These are phyloP conservation scores for Augiades crinisus DNA, from an alignment of 2,888 invertebrate genomes.

Conservation along the genomic window DNA sequence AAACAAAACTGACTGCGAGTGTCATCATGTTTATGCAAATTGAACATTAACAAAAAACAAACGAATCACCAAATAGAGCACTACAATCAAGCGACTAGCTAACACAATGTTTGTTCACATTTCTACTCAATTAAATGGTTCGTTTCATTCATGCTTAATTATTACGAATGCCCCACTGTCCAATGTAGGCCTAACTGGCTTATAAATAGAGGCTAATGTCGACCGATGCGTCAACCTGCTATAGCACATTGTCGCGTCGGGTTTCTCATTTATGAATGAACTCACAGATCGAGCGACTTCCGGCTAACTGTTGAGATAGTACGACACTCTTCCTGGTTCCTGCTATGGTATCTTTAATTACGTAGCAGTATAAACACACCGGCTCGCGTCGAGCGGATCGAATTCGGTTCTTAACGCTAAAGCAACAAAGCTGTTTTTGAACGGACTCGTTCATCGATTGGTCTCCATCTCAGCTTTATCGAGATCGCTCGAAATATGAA, in stretches of 20 bases:
- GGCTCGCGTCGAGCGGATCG: constrained; percentile 36
- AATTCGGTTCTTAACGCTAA: constrained; percentile 43
- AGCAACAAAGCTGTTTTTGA: constrained; percentile 52
- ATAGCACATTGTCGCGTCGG: constrained; percentile 69
- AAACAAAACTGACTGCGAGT: not conserved
- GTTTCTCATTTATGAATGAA: constrained; percentile 78
- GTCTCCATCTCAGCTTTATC: constrained; percentile 66
- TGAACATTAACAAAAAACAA: not conserved
- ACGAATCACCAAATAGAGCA: constrained; percentile 38
- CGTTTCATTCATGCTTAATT: constrained; percentile 77
- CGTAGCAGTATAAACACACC: constrained; percentile 67
- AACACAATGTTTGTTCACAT: constrained; percentile 70
- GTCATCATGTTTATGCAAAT: not conserved
- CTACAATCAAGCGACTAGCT: constrained; percentile 46
- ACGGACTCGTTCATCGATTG: constrained; percentile 48
- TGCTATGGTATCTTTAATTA: constrained; percentile 79
- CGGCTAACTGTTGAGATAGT: constrained; percentile 81
- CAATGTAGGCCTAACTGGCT: constrained; percentile 48
- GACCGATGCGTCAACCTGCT: constrained; percentile 54
- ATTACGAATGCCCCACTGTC: constrained; percentile 46
- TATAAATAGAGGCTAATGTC: constrained; percentile 56
- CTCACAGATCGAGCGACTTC: constrained; percentile 79
- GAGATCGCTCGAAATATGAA: constrained; percentile 76
- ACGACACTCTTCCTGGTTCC: constrained; percentile 81
- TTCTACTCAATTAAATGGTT: constrained; percentile 73